A percentile compares a stretch with the other conserved stretches of the same genome.
These are phyloP conservation scores for Stigmatopora nigra DNA, from an alignment of 2,113 vertebrate species.

Conservation along the genomic window DNA sequence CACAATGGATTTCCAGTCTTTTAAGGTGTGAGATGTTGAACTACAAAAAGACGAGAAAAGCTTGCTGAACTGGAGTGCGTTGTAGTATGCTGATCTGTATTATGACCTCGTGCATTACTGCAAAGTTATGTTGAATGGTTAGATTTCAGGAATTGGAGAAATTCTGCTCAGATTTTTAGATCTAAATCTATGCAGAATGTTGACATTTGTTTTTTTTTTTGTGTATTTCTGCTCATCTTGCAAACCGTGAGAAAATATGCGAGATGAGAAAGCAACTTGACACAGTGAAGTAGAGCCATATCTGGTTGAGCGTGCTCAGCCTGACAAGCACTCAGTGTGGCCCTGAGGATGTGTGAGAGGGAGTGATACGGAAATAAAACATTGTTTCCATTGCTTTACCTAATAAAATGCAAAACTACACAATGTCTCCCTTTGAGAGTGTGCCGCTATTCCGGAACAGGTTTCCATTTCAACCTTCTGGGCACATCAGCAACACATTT, in stretches of 20 bases:
- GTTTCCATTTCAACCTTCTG: conserved; percentile 65
- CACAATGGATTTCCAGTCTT: background rate
- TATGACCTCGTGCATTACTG: background rate
- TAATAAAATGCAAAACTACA: conserved; percentile 33
- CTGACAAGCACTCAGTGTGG: conserved; percentile 16
- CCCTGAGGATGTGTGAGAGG: conserved; percentile 4
- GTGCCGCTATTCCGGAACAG: conserved; percentile 39
- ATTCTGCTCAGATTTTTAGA: conserved; percentile 2
- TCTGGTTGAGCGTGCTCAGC: conserved; percentile 21
- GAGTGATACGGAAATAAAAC: conserved; percentile 13
- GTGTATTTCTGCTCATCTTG: background rate
- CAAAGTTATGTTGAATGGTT: background rate
- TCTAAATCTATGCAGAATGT: background rate
- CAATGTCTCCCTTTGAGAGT: conserved; percentile 40
- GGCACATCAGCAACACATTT: conserved; percentile 56
- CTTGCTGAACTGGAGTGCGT: background rate
- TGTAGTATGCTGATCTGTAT: background rate
- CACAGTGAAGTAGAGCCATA: conserved; percentile 11
- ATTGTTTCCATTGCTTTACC: conserved; percentile 45
- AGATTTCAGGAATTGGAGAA: background rate
- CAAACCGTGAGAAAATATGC: conserved; percentile 14
- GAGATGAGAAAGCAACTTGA: conserved; percentile 21
- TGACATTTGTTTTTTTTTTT: conserved; percentile 32
- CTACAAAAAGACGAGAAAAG: background rate
- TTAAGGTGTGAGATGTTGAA: background rate